Conservation (phyloP, 2,113 vertebrate species). For the Pantherophis guttatus region DNA sequence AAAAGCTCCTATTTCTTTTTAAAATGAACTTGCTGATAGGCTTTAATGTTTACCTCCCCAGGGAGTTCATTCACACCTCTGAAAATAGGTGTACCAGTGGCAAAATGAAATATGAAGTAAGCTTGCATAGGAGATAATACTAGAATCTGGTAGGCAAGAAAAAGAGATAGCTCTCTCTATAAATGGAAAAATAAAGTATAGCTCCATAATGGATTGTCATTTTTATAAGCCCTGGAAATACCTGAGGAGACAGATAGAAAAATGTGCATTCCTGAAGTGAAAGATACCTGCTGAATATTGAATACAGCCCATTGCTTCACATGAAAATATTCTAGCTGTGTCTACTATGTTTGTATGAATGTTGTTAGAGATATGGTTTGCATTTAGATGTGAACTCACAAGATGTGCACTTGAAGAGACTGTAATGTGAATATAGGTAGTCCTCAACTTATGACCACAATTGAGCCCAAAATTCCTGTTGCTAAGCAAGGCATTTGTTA, state of each 20-base stretch:
- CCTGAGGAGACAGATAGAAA: conserved; percentile 39
- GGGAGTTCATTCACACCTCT: conserved; percentile 58
- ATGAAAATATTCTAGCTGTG: conserved; percentile 5
- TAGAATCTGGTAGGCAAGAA: conserved; percentile 48
- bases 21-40: conserved; percentile 62
- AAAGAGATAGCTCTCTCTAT: conserved; percentile 46
- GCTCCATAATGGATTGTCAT: conserved; percentile 32
- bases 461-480: background rate
- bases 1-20: conserved; percentile 63
- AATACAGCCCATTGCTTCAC: conserved; percentile 31
- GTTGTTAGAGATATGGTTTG: background rate
- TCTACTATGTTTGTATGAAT: background rate
- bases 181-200: conserved; percentile 60
- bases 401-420: background rate
- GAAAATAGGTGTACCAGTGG: conserved; percentile 62
- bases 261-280: conserved; percentile 40
- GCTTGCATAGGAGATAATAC: conserved; percentile 58
- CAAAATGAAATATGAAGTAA: conserved; percentile 67
- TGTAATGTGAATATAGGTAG: background rate
- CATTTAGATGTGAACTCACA: background rate
- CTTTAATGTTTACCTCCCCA: conserved; percentile 66
- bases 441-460: background rate
- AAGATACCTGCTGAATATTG: conserved; percentile 40
- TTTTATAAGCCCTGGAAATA: conserved; percentile 35
- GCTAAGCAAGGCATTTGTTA: background rate